phyloP scores from a whole-genome alignment of 2,113 vertebrate species.

The Onychostruthus taczanowskii region DNA sequence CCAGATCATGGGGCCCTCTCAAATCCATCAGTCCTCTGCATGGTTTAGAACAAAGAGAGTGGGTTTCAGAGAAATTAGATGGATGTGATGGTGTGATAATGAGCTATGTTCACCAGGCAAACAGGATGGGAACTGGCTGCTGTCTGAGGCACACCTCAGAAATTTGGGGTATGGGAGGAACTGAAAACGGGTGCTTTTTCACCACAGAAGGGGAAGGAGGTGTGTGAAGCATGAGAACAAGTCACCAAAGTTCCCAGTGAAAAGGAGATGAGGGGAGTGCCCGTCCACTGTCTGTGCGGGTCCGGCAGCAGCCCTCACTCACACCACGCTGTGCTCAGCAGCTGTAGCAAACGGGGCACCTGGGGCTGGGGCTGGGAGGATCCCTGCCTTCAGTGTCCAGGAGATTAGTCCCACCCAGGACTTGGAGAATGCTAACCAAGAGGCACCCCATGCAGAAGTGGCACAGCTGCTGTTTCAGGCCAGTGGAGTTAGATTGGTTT shows the following conservation, averaged over 20 bases:
- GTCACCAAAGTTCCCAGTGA: neutral
- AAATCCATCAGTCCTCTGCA: fast-evolving
- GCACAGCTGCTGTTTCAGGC: neutral
- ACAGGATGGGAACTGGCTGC: neutral
- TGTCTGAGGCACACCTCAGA: neutral
- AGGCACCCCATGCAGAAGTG: fast-evolving
- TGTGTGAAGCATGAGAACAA: neutral
- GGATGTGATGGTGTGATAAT: fast-evolving
- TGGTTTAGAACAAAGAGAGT: neutral
- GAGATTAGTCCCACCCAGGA: too few relatives aligned
- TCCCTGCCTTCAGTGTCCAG: neutral
- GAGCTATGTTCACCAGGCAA: neutral
- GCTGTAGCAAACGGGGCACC: fast-evolving
- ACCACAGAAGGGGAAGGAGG: too few relatives aligned
- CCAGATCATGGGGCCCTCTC: neutral
- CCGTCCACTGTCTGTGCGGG: neutral
- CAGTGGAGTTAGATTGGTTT: neutral
- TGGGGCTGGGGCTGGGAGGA: neutral
- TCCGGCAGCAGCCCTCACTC: too few relatives aligned
- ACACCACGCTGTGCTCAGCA: neutral
- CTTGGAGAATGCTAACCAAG: neutral
- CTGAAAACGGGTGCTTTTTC: neutral
- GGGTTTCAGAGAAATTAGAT: neutral
- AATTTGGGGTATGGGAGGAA: neutral
- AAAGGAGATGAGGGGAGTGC: neutral